Percentiles rank a stretch among this genome's conserved stretches.
Evolutionary conservation across 2,797 vertebrate genomes (phyloP).

Genomic region (Pseudomugil gertrudae): DNA sequence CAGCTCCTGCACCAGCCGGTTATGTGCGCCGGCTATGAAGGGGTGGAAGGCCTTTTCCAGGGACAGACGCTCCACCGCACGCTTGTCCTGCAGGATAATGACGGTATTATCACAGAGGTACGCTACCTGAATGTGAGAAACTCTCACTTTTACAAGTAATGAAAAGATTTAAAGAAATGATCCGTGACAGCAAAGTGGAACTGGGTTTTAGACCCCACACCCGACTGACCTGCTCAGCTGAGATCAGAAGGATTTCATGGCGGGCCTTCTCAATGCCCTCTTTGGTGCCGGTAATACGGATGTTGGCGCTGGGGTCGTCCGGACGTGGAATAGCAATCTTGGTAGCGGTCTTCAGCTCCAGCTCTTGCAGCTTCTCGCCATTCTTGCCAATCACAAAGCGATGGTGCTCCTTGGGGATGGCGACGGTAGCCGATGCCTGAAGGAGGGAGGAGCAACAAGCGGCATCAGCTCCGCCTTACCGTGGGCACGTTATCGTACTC

Average conservation of each 20-base stretch:
- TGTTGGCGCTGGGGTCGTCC: conserved; percentile 81
- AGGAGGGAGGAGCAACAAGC: too few species aligned
- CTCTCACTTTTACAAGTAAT: neutral
- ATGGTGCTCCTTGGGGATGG: conserved; percentile 86
- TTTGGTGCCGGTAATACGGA: conserved; percentile 84
- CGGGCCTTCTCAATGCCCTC: conserved; percentile 85
- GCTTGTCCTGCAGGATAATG: conserved; percentile 79
- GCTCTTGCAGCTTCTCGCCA: conserved; percentile 85
- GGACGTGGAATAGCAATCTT: conserved; percentile 84
- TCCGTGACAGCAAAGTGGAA: neutral
- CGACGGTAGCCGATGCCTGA: conserved; percentile 82
- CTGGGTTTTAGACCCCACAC: neutral
- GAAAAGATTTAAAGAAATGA: too few species aligned
- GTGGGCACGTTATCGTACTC: too few species aligned
- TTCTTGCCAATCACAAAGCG: conserved; percentile 86
- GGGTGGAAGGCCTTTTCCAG: conserved; percentile 85
- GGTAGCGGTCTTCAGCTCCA: conserved; percentile 84
- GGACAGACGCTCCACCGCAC: conserved; percentile 81
- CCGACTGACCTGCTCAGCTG: conserved; percentile 80
- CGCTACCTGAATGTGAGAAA: neutral
- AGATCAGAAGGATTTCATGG: conserved; percentile 85
- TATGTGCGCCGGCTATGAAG: conserved; percentile 82
- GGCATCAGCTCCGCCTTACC: too few species aligned
- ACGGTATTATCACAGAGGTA: too few species aligned
- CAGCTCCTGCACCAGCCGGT: conserved; percentile 82